phyloP scores from a whole-genome alignment of 37 sponge, comb jelly and placozoan species.

The Mnemiopsis leidyi region DNA sequence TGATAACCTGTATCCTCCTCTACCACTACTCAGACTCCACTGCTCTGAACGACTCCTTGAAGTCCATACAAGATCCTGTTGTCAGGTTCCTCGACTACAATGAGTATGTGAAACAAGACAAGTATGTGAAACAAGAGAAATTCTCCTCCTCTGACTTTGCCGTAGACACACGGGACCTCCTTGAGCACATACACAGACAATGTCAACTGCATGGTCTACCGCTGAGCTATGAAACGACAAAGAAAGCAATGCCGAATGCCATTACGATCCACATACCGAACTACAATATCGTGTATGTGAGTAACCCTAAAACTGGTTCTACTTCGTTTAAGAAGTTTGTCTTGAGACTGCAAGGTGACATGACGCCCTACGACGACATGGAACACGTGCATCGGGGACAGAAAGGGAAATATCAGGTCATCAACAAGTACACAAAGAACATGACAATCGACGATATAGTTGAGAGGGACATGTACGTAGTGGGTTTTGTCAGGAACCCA shows the following conservation, averaged over 20 bases:
- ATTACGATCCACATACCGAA: background rate
- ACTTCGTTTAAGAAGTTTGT: conserved; percentile 60
- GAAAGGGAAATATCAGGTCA: background rate
- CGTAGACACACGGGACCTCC: background rate
- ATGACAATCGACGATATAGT: background rate
- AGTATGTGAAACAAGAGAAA: background rate
- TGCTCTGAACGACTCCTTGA: background rate
- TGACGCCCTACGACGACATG: conserved; percentile 8
- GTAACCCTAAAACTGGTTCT: conserved; percentile 50
- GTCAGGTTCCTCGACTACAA: background rate
- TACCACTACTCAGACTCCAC: background rate
- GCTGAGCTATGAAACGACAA: background rate
- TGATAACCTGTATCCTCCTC: background rate
- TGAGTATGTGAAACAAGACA: background rate
- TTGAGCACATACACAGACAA: background rate
- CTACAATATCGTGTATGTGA: conserved; percentile 5
- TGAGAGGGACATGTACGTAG: background rate
- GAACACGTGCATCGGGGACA: background rate
- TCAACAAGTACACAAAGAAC: background rate
- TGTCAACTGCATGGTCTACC: background rate
- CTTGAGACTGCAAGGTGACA: background rate
- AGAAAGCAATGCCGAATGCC: background rate
- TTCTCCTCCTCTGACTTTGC: background rate
- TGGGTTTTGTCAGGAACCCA: conserved; percentile 52
- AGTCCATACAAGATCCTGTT: background rate